Evolutionary conservation across 2,888 invertebrate species (phyloP), one percentile per base, ranked within the genome.

Genomic region (Margaritifera margaritifera): DNA sequence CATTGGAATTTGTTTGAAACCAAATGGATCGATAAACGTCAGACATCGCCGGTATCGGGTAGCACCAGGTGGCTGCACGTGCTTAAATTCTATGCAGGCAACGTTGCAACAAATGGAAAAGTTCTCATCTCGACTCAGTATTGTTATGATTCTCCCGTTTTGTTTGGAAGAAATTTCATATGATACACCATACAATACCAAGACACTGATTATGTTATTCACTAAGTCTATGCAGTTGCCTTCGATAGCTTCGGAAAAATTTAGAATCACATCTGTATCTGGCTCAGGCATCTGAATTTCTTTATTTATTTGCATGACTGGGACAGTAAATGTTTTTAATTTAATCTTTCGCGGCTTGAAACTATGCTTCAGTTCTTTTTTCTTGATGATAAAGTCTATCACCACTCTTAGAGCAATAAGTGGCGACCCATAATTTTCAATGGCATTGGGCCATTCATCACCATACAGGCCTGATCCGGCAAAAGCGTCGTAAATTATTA

Each of bases 381-480:
- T 63, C 24, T 53, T 63, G 24, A 50, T 20, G 27, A 59, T 24
- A 59, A 52, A 20, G 25, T 62, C 22, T n/a, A 68, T 55, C 4
- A 22, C 56, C 15, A 68, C 68, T 54, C 54, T 62, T 27, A 68
- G 27, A 20, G 63, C 59, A 27, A 68, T 68, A 19, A 68, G 58
- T 57, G 68, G 68, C 31, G 68, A 68, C 25, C 68, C 63, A 58
- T 68, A 68, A 4, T n/a, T 31, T 50, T 68, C 68, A 27, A 68
- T 68, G 18, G 57, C 59, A 15, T 19, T 50, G 19, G 63, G 63
- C 68, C 68, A 68, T 58, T 63, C 63, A 18, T 68, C 52, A 25
- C 50, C 31, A 63, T 68, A 68, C 20, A 57, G 62, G 2, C 66
- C 66, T 15, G 52, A 6, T 24, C 66, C 66, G 53, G 66, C 66